Conservation (phyloP, 2,797 vertebrate species). For the Potorous gilbertii region DNA sequence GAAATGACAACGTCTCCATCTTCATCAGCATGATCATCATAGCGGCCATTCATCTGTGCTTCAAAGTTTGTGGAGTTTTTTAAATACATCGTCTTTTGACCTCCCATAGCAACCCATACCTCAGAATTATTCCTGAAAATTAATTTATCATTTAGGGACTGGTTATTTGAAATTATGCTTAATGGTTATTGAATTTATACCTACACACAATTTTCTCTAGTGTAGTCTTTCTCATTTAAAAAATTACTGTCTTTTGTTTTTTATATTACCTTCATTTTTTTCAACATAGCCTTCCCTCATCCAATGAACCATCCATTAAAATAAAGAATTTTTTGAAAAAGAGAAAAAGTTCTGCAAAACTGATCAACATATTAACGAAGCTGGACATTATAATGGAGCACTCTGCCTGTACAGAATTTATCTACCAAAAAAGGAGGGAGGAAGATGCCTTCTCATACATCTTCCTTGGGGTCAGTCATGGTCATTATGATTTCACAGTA, state of each 20-base stretch:
- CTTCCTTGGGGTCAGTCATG: background rate
- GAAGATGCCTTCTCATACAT: background rate
- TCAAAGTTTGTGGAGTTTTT: background rate
- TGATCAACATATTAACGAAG: background rate
- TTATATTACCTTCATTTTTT: background rate
- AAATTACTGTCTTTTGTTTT: background rate
- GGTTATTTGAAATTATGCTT: background rate
- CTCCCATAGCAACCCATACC: background rate
- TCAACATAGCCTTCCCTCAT: background rate
- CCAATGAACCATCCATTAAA: background rate
- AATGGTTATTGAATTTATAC: background rate
- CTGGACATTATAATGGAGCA: background rate
- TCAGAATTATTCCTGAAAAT: background rate
- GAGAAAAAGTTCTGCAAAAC: background rate
- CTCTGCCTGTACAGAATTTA: background rate
- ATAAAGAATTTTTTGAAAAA: background rate
- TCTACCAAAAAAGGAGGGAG: background rate
- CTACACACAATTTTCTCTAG: background rate
- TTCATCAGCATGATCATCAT: background rate
- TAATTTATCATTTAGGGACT: background rate
- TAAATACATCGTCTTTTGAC: background rate
- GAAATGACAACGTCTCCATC: slow-evolving; percentile 10
- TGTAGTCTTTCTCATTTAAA: background rate
- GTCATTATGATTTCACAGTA: background rate
- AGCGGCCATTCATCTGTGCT: background rate